These are phyloP conservation scores for Manis crassicaudata DNA, from an alignment of 2,797 vertebrate species.

Conservation along the genomic window DNA sequence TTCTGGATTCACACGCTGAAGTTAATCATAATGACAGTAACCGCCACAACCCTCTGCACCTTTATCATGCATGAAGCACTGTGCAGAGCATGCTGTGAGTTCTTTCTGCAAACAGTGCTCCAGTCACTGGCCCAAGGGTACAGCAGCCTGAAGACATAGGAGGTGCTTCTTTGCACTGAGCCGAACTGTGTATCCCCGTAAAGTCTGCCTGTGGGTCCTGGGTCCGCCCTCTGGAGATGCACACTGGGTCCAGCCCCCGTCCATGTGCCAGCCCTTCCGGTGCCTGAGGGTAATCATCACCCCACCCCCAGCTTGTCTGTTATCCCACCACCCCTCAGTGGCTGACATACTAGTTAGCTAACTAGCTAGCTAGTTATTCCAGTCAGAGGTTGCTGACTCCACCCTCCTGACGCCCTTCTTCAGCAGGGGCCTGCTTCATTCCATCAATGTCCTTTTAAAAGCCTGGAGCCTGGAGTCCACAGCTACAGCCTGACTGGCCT, in stretches of 20 bases:
- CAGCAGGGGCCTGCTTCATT: background rate
- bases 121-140: background rate
- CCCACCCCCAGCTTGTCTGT: background rate
- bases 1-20: background rate
- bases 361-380: background rate
- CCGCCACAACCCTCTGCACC: background rate
- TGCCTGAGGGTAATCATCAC: background rate
- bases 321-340: background rate
- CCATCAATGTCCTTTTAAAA: background rate
- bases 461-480: background rate
- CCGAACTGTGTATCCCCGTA: background rate
- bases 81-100: background rate
- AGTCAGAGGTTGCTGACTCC: background rate
- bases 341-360: background rate
- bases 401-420: background rate
- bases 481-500: background rate
- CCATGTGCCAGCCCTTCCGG: background rate
- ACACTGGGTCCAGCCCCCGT: background rate
- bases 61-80: background rate
- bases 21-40: too few species aligned
- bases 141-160: background rate
- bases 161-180: background rate
- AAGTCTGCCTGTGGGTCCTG: background rate
- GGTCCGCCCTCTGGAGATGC: background rate
- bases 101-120: background rate